Conservation (phyloP, 2,113 vertebrate genomes). For the Oreotrochilus melanogaster region DNA sequence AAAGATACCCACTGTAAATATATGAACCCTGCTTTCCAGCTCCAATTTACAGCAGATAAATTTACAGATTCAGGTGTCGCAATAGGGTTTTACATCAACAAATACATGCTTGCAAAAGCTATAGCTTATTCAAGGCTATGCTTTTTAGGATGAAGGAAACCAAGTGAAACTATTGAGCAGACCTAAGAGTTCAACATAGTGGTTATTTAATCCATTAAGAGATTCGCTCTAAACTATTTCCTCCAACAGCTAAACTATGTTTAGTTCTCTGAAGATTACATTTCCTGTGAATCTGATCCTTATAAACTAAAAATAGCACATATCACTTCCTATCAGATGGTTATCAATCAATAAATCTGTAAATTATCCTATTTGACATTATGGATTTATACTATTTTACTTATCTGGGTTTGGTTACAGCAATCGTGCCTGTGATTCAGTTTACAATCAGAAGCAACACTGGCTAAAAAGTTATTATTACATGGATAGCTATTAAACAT, state of each 20-base stretch:
- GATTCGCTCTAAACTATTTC: neutral
- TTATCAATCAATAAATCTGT: neutral
- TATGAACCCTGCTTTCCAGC: slow-evolving; percentile 51
- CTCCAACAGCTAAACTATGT: neutral
- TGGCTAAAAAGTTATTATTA: neutral
- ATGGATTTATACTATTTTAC: neutral
- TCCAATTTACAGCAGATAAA: slow-evolving; percentile 46
- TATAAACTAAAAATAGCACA: slow-evolving; percentile 11
- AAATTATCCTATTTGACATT: neutral
- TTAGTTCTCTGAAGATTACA: neutral
- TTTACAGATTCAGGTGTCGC: slow-evolving; percentile 35
- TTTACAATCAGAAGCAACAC: neutral
- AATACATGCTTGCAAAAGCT: neutral
- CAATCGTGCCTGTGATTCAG: neutral
- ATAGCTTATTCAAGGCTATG: neutral
- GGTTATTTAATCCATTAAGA: neutral
- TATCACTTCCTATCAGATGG: neutral
- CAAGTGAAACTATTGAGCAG: neutral
- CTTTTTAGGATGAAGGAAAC: neutral
- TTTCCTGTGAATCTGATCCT: slow-evolving; percentile 7
- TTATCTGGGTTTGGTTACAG: slow-evolving; percentile 1
- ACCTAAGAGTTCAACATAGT: neutral
- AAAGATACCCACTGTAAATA: slow-evolving; percentile 49
- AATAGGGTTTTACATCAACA: slow-evolving; percentile 11
- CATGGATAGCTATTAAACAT: neutral